phyloP scores from a whole-genome alignment of 2,888 invertebrate genomes.

The Bhutanitis thaidina region DNA sequence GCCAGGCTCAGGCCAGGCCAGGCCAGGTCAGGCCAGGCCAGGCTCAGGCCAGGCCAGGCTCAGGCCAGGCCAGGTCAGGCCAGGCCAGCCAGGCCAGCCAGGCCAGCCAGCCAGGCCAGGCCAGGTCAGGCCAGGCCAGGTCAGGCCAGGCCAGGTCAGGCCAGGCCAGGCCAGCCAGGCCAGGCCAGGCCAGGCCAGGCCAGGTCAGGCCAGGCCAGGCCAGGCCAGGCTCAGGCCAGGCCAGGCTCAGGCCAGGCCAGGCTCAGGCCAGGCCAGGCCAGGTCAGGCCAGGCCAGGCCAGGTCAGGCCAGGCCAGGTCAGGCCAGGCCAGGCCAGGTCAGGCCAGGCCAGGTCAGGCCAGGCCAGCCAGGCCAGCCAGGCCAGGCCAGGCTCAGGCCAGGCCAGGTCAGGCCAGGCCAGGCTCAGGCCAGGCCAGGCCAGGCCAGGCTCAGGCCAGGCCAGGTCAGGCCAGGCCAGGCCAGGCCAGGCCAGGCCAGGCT shows the following conservation, averaged over 20 bases:
- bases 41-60: background rate
- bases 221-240: background rate
- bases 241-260: background rate
- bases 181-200: too few relatives aligned
- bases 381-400: too few relatives aligned
- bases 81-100: too few relatives aligned
- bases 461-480: too few relatives aligned
- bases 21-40: background rate
- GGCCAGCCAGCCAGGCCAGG: too few relatives aligned
- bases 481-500: too few relatives aligned
- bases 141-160: too few relatives aligned
- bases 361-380: too few relatives aligned
- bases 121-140: background rate
- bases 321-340: background rate
- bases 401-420: background rate
- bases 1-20: background rate
- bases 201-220: background rate
- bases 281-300: background rate
- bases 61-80: too few relatives aligned
- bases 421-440: too few relatives aligned
- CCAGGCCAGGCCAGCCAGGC: too few relatives aligned
- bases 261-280: background rate
- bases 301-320: background rate
- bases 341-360: too few relatives aligned
- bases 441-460: background rate